Conservation (phyloP, 2,888 invertebrate species). For the Charanyca ferruginea region DNA sequence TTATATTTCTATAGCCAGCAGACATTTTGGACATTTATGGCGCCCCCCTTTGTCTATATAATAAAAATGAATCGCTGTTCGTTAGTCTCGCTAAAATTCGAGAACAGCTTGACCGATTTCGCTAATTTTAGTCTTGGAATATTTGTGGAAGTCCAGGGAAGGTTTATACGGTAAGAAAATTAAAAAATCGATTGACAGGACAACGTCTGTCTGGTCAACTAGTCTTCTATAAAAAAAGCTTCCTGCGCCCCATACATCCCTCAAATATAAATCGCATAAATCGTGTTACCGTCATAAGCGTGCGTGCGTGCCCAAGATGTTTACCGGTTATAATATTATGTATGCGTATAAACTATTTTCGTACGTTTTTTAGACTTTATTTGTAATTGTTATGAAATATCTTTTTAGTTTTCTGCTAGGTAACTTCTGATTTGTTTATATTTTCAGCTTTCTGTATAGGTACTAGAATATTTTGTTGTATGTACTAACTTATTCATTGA, state of each 20-base stretch:
- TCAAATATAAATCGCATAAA: background rate
- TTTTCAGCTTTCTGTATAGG: background rate
- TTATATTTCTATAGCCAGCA: background rate
- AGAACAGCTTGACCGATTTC: too few relatives aligned
- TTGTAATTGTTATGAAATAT: too few relatives aligned
- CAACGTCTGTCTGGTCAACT: too few relatives aligned
- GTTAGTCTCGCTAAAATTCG: too few relatives aligned
- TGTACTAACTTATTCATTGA: conserved; percentile 3
- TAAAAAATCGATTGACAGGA: too few relatives aligned
- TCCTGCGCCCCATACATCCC: background rate
- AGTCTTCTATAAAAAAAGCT: background rate
- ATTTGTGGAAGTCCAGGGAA: too few relatives aligned
- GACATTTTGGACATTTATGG: background rate
- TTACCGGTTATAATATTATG: background rate
- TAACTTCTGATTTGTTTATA: background rate
- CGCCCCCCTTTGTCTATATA: background rate
- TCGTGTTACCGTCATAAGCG: background rate
- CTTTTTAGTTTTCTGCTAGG: too few relatives aligned
- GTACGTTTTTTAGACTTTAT: background rate
- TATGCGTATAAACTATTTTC: background rate
- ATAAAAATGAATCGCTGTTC: too few relatives aligned
- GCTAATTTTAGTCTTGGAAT: too few relatives aligned
- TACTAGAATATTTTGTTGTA: conserved; percentile 7
- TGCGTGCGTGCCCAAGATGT: background rate
- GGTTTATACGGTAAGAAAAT: too few relatives aligned